These are phyloP conservation scores for Eidolon dupreanum DNA, from an alignment of 2,797 vertebrate species.

Conservation along the genomic window DNA sequence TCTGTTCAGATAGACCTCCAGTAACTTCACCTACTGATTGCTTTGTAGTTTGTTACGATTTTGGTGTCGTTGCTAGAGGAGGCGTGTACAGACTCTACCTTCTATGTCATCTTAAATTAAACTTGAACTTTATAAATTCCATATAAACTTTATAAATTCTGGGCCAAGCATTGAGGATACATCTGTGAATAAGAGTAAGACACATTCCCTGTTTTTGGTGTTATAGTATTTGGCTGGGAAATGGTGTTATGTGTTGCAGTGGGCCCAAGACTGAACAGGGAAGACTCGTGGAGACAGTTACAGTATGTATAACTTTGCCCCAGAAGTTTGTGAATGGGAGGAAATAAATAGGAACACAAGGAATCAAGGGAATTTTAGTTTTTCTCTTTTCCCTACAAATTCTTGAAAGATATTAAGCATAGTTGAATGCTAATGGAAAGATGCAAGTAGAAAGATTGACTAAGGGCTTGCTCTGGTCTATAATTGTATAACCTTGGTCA, in stretches of 20 bases:
- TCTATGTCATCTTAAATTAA: background rate
- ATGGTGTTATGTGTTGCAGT: background rate
- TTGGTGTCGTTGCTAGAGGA: too few relatives aligned
- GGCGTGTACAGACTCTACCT: too few relatives aligned
- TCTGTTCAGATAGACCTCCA: too few relatives aligned
- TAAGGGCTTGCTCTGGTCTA: background rate
- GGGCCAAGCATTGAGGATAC: background rate
- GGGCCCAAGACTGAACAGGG: background rate
- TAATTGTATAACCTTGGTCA: background rate
- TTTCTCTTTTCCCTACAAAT: background rate
- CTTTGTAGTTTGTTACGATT: too few relatives aligned
- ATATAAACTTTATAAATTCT: background rate
- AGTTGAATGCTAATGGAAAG: background rate
- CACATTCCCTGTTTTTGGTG: background rate
- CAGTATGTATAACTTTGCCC: background rate
- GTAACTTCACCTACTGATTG: too few relatives aligned
- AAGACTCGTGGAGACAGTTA: background rate
- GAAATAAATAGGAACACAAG: background rate
- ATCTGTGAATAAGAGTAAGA: background rate
- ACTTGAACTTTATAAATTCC: background rate
- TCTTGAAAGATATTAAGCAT: background rate
- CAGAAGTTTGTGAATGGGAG: background rate
- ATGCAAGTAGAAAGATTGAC: background rate
- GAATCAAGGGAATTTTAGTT: slow-evolving; percentile 31
- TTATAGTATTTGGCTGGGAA: background rate